Percentiles rank a stretch among this genome's conserved stretches.
Conservation (phyloP, 2,113 vertebrate species). For the Mirza zaza region DNA sequence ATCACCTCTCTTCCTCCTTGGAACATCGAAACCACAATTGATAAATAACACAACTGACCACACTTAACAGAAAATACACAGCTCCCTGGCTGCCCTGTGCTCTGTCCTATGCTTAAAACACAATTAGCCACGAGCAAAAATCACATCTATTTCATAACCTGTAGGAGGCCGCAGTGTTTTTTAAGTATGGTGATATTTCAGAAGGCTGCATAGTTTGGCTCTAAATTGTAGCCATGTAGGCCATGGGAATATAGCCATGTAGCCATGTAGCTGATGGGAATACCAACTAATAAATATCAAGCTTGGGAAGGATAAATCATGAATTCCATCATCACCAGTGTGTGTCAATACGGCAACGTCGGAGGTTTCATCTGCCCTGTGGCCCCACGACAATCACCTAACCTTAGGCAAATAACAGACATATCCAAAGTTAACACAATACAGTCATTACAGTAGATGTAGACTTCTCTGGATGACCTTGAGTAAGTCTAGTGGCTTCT, state of each 20-base stretch:
- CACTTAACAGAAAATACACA: constrained; percentile 2
- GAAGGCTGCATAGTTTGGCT: not conserved
- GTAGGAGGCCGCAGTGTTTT: not conserved
- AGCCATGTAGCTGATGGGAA: not conserved
- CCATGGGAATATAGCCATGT: not conserved
- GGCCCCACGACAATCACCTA: not conserved
- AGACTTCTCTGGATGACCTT: constrained; percentile 10
- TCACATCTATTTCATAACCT: constrained; percentile 6
- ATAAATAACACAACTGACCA: constrained; percentile 49
- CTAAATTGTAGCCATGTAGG: not conserved
- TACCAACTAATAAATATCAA: not conserved
- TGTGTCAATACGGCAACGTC: not conserved
- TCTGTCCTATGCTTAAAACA: not conserved
- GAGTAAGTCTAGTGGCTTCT: constrained; percentile 1
- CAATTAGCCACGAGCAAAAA: constrained; percentile 73
- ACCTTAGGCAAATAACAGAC: constrained; percentile 37
- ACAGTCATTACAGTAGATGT: not conserved
- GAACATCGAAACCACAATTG: constrained; percentile 32
- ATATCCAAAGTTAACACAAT: not conserved
- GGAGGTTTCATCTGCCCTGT: not conserved
- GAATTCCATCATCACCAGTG: not conserved
- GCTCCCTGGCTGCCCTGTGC: not conserved
- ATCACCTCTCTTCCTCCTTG: constrained; percentile 24
- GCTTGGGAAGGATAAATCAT: not conserved
- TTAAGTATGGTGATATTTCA: not conserved